Base-by-base conservation (phyloP, 2,113 vertebrate species). In the Ammodytes dubius region DNA sequence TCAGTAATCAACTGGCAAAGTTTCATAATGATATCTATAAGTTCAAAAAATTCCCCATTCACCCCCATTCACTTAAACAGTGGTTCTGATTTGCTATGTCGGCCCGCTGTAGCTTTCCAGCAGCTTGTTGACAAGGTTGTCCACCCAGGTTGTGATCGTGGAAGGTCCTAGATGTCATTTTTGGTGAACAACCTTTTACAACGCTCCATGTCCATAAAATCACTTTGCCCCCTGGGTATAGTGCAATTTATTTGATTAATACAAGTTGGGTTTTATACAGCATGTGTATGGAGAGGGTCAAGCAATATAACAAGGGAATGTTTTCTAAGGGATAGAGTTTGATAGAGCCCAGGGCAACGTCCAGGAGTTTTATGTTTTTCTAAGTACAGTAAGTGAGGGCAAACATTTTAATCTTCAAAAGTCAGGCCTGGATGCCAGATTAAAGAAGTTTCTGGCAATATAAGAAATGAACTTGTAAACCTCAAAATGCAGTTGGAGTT, bases 401-500 rank as follows among this genome's bases (percentile, higher is more conserved):
- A 57, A 46, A 70, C 3, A 4, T 68, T 39, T 46, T 86, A 83
- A 86, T 87, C 80, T 86, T 52, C n/a, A 17, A 60, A 76, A 43
- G 67, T 66, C 77, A 63, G 49, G 53, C 61, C 50, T 67, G 66
- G 53, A 72, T 75, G 27, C 17, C 6, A 78, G 71, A 70, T 87
- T 60, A 61, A 45, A 77, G 35, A 13, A 19, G 56, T 40, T 81
- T 78, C 42, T 63, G 52, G 75, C 71, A 60, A 81, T 68, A 69
- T 39, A 2, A 46, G 47, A 65, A 70, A 73, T 69, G 47, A 35
- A 73, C 52, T 73, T 75, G 50, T 17, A 37, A 50, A 75, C 42
- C 46, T 67, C 27, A 43, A 66, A 52, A 76, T 74, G 68, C 11
- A 58, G 53, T 35, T 65, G 57, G 40, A 35, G 39, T 71, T 89